Percentiles rank a stretch among this genome's conserved stretches.
Conservation (phyloP, 2,888 invertebrate species). For the Cataglyphis rosenhaueri region DNA sequence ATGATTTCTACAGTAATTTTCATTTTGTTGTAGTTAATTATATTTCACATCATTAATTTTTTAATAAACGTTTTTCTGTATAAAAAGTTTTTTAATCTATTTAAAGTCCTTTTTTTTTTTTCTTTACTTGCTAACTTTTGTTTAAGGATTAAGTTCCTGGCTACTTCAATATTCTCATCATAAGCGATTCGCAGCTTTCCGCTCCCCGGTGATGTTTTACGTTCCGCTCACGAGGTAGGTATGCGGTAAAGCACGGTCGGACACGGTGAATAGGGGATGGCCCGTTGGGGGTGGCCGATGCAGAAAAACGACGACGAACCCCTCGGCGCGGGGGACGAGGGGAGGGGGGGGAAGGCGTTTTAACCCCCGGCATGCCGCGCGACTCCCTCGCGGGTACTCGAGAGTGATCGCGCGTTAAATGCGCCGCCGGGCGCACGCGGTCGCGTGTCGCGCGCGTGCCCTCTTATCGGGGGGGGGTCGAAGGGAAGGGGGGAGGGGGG, state of each 20-base stretch:
- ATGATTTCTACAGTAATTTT: neutral
- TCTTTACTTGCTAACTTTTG: neutral
- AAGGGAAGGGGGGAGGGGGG: neutral
- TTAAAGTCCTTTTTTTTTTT: neutral
- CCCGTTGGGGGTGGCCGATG: conserved; percentile 43
- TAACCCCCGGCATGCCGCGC: conserved; percentile 60
- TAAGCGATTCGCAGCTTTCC: conserved; percentile 18
- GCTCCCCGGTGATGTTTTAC: neutral
- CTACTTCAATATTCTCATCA: neutral
- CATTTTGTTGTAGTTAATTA: neutral
- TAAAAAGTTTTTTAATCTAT: neutral
- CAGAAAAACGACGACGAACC: conserved; percentile 35
- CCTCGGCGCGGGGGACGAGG: conserved; percentile 50
- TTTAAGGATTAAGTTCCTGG: neutral
- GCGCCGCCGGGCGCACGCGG: conserved; percentile 81
- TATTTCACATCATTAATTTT: neutral
- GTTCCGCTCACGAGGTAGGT: conserved; percentile 12
- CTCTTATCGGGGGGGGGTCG: conserved; percentile 20
- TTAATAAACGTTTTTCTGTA: neutral
- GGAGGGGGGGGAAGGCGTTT: conserved; percentile 58
- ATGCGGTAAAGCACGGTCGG: neutral
- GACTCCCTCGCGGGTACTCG: conserved; percentile 75
- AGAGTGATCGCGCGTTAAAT: conserved; percentile 85
- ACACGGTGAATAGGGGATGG: neutral
- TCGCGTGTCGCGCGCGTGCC: conserved; percentile 82